Percentiles rank a stretch among this genome's conserved stretches.
These are phyloP conservation scores for Ceuthmochares aereus DNA, from an alignment of 2,113 vertebrate species.

Conservation along the genomic window DNA sequence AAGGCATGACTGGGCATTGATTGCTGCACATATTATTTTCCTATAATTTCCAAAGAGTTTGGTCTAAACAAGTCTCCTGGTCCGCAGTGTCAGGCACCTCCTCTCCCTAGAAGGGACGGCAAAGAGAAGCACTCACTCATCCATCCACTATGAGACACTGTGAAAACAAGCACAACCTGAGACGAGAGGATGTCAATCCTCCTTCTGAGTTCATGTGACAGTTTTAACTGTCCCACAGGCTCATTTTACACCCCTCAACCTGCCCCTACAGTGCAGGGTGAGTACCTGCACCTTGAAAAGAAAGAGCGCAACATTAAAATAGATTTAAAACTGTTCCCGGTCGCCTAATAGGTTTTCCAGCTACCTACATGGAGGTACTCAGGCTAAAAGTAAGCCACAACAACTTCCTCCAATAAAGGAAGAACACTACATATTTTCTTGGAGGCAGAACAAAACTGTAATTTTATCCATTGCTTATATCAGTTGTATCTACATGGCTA, in stretches of 20 bases:
- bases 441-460: not conserved
- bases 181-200: rapidly evolving
- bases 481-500: slow-evolving; percentile 18
- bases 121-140: not conserved
- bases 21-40: not conserved
- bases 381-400: not conserved
- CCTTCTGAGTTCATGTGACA: rapidly evolving
- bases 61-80: not conserved
- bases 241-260: not conserved
- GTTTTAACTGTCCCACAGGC: not conserved
- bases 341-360: not conserved
- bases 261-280: rapidly evolving
- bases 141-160: not conserved
- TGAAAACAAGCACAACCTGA: not conserved
- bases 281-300: not conserved
- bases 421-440: not conserved
- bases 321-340: not conserved
- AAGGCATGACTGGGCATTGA: not conserved
- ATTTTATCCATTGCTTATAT: slow-evolving; percentile 12
- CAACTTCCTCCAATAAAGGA: not conserved
- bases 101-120: too few relatives aligned
- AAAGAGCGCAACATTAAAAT: not conserved
- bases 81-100: rapidly evolving
- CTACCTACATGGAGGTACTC: not conserved
- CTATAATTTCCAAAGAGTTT: not conserved